Evolutionary conservation across 92 coral and sea anemone genomes (phyloP).

Genomic region (Zoanthus sociatus): DNA sequence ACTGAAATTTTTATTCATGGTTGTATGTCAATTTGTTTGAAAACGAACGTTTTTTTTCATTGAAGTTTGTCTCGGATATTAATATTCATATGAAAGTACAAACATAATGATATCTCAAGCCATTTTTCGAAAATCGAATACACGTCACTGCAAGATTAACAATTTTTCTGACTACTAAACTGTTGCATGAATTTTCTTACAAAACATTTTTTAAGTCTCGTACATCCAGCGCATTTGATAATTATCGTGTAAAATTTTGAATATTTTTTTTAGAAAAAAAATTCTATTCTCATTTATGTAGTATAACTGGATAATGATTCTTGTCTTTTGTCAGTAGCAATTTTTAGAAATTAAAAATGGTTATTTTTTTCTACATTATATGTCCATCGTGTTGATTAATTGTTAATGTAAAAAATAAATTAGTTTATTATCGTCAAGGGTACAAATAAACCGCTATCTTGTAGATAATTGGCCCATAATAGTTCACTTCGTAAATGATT

Average conservation of each 20-base stretch:
- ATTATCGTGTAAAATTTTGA: not conserved
- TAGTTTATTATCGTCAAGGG: conserved; percentile 4
- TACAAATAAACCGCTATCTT: conserved; percentile 2
- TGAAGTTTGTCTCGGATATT: not conserved
- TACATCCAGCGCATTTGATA: not conserved
- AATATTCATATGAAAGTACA: not conserved
- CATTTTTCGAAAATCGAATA: not conserved
- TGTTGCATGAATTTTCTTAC: not conserved
- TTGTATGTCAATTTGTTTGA: no score
- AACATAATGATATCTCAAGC: not conserved
- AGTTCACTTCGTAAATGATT: not conserved
- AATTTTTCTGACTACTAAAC: not conserved
- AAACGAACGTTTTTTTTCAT: no score
- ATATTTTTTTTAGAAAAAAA: not conserved
- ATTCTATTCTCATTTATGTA: not conserved
- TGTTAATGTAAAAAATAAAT: conserved; percentile 25
- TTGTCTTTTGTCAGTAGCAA: not conserved
- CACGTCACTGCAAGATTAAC: not conserved
- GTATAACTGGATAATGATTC: not conserved
- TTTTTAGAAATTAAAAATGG: not conserved
- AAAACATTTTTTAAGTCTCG: not conserved
- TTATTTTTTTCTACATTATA: conserved; percentile 21
- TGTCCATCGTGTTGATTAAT: not conserved
- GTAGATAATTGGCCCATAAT: conserved; percentile 13
- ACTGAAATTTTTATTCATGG: no score